Evolutionary conservation across 23 tunicate genomes (phyloP).

Genomic region (Trididemnum clinides): DNA sequence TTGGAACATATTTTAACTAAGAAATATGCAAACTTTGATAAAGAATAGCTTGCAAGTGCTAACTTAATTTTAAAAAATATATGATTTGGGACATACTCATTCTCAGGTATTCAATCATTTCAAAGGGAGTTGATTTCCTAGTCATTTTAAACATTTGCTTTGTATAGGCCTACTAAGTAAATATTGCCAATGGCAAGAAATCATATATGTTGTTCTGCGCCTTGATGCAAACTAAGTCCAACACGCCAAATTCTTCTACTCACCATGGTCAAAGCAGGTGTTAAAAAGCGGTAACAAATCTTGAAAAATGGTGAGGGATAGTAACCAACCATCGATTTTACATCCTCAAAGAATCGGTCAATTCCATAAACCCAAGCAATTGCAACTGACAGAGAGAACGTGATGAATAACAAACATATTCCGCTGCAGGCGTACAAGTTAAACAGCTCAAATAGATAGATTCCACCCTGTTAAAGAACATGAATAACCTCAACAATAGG

Average conservation of each 20-base stretch:
- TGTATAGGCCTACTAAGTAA: not conserved
- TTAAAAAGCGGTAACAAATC: conserved; percentile 65
- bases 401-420: conserved; percentile 73
- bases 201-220: no score
- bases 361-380: conserved; percentile 95
- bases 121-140: no score
- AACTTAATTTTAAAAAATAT: no score
- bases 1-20: no score
- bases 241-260: not conserved
- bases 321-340: conserved; percentile 84
- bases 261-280: conserved; percentile 69
- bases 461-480: conserved; percentile 82
- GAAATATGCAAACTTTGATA: no score
- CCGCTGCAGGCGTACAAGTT: conserved; percentile 94
- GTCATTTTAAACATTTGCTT: no score
- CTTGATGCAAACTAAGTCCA: no score
- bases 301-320: conserved; percentile 73
- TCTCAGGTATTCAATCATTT: no score
- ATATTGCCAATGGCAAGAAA: not conserved
- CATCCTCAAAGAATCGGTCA: conserved; percentile 72
- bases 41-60: no score
- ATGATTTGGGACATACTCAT: no score
- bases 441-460: conserved; percentile 83
- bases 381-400: conserved; percentile 71
- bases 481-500: no score